Evolutionary conservation across 2,797 vertebrate species (phyloP), one percentile per base, ranked within the genome.

Genomic region (Microhierax caerulescens): DNA sequence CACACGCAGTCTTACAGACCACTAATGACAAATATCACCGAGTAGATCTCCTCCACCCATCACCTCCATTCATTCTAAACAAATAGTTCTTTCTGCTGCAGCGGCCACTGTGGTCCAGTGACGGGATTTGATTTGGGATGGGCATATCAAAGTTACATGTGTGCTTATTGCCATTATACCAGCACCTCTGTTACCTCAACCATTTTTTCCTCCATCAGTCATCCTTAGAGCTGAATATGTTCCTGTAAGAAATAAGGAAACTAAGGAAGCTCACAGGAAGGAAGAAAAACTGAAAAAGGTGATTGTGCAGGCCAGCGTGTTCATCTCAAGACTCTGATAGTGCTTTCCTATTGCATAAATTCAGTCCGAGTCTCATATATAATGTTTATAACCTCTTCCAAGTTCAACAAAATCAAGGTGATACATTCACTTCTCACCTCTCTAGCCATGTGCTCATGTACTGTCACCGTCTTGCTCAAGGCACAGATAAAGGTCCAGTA

Each of bases 301-400:
- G 17, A 28, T 78, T 30, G 24, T 81, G 32, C 16, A 69, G 16
- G 32, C 24, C n/a, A 75, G 8, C 5, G 24, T 4, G 4, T 69
- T 61, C 10, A 57, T 69, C 53, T 69, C 25, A 10, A 32, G 25
- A 13, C 4, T 57, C 45, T 47, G 34, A 28, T 9, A 82, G 7
- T 36, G 18, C 2, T 72, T 72, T 75, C 13, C 7, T 57, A 4
- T 14, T 30, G 34, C 34, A 59, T 34, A 45, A 76, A 54, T 73
- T 82, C 45, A 73, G 21, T n/a, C 23, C 69, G 28, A 0, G 17
- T 27, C 43, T 63, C 0, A 0, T n/a, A 74, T 39, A 51, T 5
- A 22, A 28, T 51, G 13, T 25, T 56, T 28, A 27, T 27, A 65
- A 61, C 4, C 4, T 41, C 27, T 57, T 64, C 65, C 50, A 82